phyloP scores from a whole-genome alignment of 2,797 vertebrate genomes.

The Lagocephalus sceleratus region DNA sequence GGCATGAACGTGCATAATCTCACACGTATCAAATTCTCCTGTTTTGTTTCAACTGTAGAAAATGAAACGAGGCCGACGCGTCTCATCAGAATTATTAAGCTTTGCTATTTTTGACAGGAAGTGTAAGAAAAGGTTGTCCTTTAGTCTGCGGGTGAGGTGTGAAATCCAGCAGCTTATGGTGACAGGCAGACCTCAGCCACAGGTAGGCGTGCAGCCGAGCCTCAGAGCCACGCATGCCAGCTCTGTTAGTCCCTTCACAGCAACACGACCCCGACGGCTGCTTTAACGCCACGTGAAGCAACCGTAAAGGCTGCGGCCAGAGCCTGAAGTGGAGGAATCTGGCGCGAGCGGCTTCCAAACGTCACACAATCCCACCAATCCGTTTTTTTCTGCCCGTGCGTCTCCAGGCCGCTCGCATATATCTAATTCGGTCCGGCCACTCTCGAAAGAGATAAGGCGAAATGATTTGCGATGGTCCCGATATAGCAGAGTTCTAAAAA shows the following conservation, averaged over 20 bases:
- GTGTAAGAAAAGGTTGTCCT: constrained; percentile 62
- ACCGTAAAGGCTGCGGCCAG: constrained; percentile 5
- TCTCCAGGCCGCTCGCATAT: constrained; percentile 26
- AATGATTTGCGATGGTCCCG: constrained; percentile 59
- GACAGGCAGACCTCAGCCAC: constrained; percentile 51
- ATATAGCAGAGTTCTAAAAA: constrained; percentile 73
- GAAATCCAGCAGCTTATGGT: constrained; percentile 57
- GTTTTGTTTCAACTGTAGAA: constrained; percentile 26
- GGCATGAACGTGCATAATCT: not conserved
- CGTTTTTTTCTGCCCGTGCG: not conserved
- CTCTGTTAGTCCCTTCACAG: constrained; percentile 50
- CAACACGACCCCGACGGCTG: constrained; percentile 41
- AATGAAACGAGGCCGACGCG: constrained; percentile 41
- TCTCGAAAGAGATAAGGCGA: constrained; percentile 47
- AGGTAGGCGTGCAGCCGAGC: constrained; percentile 61
- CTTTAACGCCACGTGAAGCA: constrained; percentile 31
- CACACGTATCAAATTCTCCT: not conserved
- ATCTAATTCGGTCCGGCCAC: constrained; percentile 37
- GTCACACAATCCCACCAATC: not conserved
- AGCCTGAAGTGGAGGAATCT: constrained; percentile 2
- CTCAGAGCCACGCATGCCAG: constrained; percentile 41
- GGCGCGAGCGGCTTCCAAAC: not conserved
- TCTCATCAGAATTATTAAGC: constrained; percentile 63
- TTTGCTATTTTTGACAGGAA: constrained; percentile 66
- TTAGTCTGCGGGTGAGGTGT: constrained; percentile 66